Evolutionary conservation across 2,888 invertebrate genomes (phyloP).

Genomic region (Ptychoptera contaminata): DNA sequence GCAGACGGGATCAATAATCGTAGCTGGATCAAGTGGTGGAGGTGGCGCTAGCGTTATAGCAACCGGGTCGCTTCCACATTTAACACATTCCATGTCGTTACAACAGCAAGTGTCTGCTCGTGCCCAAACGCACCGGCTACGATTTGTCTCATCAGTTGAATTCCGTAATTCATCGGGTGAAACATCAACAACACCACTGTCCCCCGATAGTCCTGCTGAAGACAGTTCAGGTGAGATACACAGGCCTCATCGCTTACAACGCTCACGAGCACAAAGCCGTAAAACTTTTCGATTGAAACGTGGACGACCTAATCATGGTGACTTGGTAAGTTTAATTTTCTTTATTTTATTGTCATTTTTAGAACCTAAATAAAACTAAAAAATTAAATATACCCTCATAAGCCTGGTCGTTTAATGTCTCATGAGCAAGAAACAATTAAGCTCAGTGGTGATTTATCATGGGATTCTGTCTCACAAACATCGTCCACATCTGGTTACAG

Average conservation of each 20-base stretch:
- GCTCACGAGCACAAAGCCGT: conserved; percentile 85
- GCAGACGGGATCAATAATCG: conserved; percentile 19
- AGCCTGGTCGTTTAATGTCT: background rate
- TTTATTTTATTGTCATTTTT: no score
- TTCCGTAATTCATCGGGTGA: conserved; percentile 68
- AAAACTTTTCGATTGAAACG: conserved; percentile 82
- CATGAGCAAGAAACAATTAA: conserved; percentile 20
- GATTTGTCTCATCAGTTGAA: conserved; percentile 70
- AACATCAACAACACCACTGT: conserved; percentile 56
- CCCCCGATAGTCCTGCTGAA: conserved; percentile 53
- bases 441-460: conserved; percentile 47
- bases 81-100: conserved; percentile 30
- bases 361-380: no score
- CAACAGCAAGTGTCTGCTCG: conserved; percentile 26
- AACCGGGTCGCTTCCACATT: conserved; percentile 28
- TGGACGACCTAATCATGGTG: conserved; percentile 53
- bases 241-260: conserved; percentile 52
- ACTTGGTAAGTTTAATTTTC: conserved; percentile 34
- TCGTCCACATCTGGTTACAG: conserved; percentile 76
- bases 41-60: conserved; percentile 19
- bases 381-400: no score
- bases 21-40: conserved; percentile 11
- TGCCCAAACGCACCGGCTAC: conserved; percentile 46
- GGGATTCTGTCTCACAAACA: conserved; percentile 69
- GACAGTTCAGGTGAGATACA: conserved; percentile 48